Evolutionary conservation across 2,888 invertebrate genomes (phyloP), one percentile per base, ranked within the genome.

Genomic region (Stegana nigrithorax): DNA sequence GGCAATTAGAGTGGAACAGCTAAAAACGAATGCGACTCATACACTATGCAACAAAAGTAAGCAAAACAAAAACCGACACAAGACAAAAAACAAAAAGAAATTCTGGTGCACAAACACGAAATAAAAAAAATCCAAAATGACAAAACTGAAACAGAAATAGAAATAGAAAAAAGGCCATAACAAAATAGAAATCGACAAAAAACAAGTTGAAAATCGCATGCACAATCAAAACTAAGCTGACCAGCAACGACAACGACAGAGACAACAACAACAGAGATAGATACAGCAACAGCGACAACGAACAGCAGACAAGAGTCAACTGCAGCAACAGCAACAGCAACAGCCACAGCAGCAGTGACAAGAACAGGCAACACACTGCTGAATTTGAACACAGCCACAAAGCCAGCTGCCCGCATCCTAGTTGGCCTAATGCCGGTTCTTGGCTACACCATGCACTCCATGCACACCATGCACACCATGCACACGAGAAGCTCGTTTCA

Each of bases 201-300:
- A 55, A 55, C 8, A 1, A 32, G 12, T n/a, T 23, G 32, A 36
- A 55, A 32, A 55, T 32, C 53, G 53, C 53, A 55, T 68, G 78
- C 59, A 77, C 75, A 75, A 77, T 76, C 75, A 77, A 72, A 77
- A 63, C 65, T 71, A 77, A 76, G 75, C 75, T 77, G 78, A 73
- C 75, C 78, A 76, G 71, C 68, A 71, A 65, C 62, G 73, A 70
- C 66, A 60, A 12, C 6, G n/a, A 1, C 19, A 50, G 5, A 50
- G 23, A 29, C 55, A 62, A 56, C 19, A 50, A 50, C 21, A 61
- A 50, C 26, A 29, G 47, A 50, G 62, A 57, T 58, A 25, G 62
- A 45, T 59, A 69, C 60, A 36, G 64, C 56, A 60, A 57, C 50
- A 59, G 53, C 53, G n/a, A n/a, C n/a, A n/a, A n/a, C n/a, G n/a